Evolutionary conservation across 2,797 vertebrate genomes (phyloP), one percentile per base, ranked within the genome.

Genomic region (Phrynocephalus vlangalii): DNA sequence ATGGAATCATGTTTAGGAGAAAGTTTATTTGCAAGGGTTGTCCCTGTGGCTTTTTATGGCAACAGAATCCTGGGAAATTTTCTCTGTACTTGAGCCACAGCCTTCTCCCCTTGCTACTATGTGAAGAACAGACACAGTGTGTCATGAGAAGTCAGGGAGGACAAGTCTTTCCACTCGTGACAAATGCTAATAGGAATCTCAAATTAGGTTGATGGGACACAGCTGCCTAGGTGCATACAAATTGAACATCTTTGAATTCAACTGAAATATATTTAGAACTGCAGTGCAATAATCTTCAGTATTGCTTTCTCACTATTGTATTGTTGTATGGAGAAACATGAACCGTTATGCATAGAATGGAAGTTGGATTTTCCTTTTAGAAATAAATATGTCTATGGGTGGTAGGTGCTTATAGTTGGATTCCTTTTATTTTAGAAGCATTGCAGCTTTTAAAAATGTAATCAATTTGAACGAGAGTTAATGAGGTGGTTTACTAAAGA

Each of bases 11-110:
- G 86, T 88, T 93, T 93, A 90, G 70, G 91, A 88, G 77, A 88
- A 83, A 81, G 86, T 91, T 90, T 93, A 95, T 94, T 94, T 95
- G 88, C 85, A 90, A 94, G 89, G 94, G 92, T 92, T 94, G 92
- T 92, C 92, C 94, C 71, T 93, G 90, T 92, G 94, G 90, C 86
- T 93, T 90, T 84, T 90, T 94, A 86, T 89, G 89, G 94, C 93
- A 94, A 87, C 92, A 94, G 90, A 90, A 82, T 48, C 88, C 68
- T 86, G 91, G 91, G 91, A 94, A 95, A 88, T 88, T 88, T 86
- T 89, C 90, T 92, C 50, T 88, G 87, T 0, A 0, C 78, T 72
- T 0, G 5, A 86, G 88, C 92, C 91, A 94, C 90, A 87, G 26
- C 48, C 26, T 16, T 16, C 87, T 90, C 0, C 0, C 78, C 48